Base-by-base conservation (phyloP, 2,888 invertebrate genomes). In the Cephus runcator region DNA sequence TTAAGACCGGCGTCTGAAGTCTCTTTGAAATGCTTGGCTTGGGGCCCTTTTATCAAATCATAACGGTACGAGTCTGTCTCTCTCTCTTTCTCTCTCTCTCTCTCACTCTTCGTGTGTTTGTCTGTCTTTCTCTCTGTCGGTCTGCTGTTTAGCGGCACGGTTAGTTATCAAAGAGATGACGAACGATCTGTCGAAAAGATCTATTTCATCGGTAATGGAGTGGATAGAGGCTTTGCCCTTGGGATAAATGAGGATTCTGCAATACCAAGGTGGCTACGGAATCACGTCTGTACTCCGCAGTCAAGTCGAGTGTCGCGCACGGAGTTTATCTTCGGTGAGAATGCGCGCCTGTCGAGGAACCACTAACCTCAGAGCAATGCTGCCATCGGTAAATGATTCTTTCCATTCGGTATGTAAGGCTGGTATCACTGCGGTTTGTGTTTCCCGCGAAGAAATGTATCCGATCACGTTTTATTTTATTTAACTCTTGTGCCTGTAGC, bases 31-130 rank as follows among this genome's bases (percentile, higher is more conserved):
- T 56, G 56, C 34, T 15, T 34, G 33, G 68, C 68, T n/a, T 34
- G 68, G 68, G 34, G 73, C 34, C 76, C 69, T 79, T 79, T 79
- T 77, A 79, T 79, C 79, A 76, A 79, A 76, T 73, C 73, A 76
- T 76, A 79, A 79, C 76, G 76, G 56, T 31, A 35, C 34, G 35
- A 34, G 12, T 74, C 30, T 40, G 23, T 56, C 15, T 40, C 2
- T 40, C 1, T 40, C 15, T 40, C 15, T 40, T 11, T 71, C 31
- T 3, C 36, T 36, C 12, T 12, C 35, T 35, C 35, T 12, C 12
- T 35, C 35, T 35, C 35, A 1, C 35, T 35, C 35, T 35, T 35
- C 11, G 11, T 35, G 11, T 35, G 35, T 35, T 35, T 35, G 35
- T 35, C 35, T 35, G 11, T 35, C 35, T 35, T 11, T 40, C 15